Percentiles rank a stretch among this genome's conserved stretches.
Evolutionary conservation across 1,140 invertebrate species (phyloP).

Genomic region (Polypedilum vanderplanki): DNA sequence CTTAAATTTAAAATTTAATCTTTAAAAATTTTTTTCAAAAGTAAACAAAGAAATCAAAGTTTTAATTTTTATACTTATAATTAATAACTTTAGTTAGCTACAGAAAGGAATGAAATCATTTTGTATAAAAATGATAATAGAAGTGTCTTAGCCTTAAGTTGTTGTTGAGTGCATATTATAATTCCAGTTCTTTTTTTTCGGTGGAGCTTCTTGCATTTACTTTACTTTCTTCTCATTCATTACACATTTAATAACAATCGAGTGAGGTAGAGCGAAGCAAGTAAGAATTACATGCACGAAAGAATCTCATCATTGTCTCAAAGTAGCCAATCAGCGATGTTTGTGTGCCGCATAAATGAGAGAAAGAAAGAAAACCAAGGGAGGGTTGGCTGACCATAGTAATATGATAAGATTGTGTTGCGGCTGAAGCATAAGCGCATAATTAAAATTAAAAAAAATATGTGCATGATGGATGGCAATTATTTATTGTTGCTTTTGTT

Average conservation of each 20-base stretch:
- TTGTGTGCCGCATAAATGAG: background rate
- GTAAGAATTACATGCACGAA: constrained; percentile 18
- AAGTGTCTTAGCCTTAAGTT: too few species aligned
- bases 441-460: constrained; percentile 15
- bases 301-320: constrained; percentile 15
- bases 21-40: too few species aligned
- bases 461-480: constrained; percentile 11
- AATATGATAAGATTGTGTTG: constrained; percentile 11
- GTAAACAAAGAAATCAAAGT: too few species aligned
- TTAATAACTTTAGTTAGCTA: too few species aligned
- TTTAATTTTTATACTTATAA: too few species aligned
- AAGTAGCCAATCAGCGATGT: constrained; percentile 10
- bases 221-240: too few species aligned
- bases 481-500: background rate
- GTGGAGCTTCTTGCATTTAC: background rate
- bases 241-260: background rate
- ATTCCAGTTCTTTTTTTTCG: background rate
- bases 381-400: background rate
- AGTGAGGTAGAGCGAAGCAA: background rate
- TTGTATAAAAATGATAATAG: too few species aligned
- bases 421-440: constrained; percentile 6
- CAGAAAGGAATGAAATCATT: too few species aligned
- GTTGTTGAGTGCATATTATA: too few species aligned
- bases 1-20: too few species aligned
- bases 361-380: too few species aligned